Conservation (phyloP, 2,888 invertebrate genomes). For the Ophion obscuratus region DNA sequence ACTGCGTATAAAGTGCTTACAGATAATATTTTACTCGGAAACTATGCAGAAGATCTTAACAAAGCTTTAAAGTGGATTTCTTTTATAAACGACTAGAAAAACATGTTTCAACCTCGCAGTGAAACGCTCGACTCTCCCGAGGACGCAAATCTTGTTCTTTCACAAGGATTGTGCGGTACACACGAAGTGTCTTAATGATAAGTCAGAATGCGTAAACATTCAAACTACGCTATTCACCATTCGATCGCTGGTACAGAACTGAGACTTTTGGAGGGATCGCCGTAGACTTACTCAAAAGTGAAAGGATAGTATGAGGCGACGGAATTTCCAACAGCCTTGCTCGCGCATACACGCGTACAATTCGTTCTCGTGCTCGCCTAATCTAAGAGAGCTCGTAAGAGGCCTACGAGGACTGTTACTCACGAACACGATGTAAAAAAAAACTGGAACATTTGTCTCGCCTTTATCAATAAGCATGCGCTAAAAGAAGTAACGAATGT, state of each 20-base stretch:
- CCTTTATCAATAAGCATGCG: too few species aligned
- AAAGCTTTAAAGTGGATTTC: too few species aligned
- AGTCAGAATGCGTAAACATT: not conserved
- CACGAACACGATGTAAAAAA: not conserved
- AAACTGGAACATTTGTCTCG: not conserved
- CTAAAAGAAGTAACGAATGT: too few species aligned
- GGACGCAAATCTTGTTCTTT: not conserved
- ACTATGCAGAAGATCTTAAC: too few species aligned
- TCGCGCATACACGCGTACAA: not conserved
- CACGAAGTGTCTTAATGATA: not conserved
- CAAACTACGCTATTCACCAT: slow-evolving; percentile 40
- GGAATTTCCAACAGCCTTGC: slow-evolving; percentile 49
- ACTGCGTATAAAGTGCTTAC: too few species aligned
- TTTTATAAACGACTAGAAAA: too few species aligned
- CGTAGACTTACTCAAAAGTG: slow-evolving; percentile 71
- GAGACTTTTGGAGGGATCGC: slow-evolving; percentile 42
- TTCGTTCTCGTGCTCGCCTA: slow-evolving; percentile 41
- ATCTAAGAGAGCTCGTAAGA: not conserved
- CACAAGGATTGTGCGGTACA: not conserved
- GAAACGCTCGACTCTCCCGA: too few species aligned
- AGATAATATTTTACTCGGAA: too few species aligned
- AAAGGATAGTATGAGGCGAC: slow-evolving; percentile 68
- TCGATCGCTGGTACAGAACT: slow-evolving; percentile 54
- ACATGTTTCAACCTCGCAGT: too few species aligned
- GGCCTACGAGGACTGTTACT: too few species aligned